Evolutionary conservation across 2,888 invertebrate genomes (phyloP), one percentile per base, ranked within the genome.

Genomic region (Ormia ochracea): DNA sequence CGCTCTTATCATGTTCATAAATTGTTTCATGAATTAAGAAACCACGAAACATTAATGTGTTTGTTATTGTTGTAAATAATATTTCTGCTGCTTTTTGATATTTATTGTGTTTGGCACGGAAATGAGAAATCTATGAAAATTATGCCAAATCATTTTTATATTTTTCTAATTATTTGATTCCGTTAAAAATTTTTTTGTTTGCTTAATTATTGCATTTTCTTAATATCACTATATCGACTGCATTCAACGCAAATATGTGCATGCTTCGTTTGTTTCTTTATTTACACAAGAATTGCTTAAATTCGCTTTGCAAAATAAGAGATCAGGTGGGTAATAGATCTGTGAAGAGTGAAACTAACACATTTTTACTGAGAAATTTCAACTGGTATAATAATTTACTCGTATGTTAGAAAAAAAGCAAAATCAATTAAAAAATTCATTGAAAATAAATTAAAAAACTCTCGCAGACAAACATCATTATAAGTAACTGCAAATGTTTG

Each of bases 81-180:
- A 33, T 2, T 26, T 12, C 31, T 63, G 17, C 7, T 33, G 36
- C 0, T 56, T 12, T 43, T 38, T 36, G 36, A 56, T 68, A 45
- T 61, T 68, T 68, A 36, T 63, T 69, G 54, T 54, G 41, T 72
- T 80, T 76, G 78, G 69, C 69, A 69, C 68, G 78, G 74, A 81
- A 81, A 77, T 81, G 59, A 70, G 70, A 77, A 74, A 66, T 54
- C 38, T 59, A 38, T 54, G 31, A 70, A 74, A 81, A 74, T 74
- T 78, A 74, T 66, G 69, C 74, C 78, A 81, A 81, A 81, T 76
- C 69, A 77, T 81, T 78, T 54, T 56, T 65, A 45, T 59, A 43
- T 66, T 69, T 65, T 65, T 38, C 21, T 65, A 79, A 75, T 79
- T 70, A 79, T 74, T 78, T 59, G 43, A 78, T 58, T 78, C 74